phyloP scores from a whole-genome alignment of 2,113 vertebrate species.

The Hypanus sabinus region DNA sequence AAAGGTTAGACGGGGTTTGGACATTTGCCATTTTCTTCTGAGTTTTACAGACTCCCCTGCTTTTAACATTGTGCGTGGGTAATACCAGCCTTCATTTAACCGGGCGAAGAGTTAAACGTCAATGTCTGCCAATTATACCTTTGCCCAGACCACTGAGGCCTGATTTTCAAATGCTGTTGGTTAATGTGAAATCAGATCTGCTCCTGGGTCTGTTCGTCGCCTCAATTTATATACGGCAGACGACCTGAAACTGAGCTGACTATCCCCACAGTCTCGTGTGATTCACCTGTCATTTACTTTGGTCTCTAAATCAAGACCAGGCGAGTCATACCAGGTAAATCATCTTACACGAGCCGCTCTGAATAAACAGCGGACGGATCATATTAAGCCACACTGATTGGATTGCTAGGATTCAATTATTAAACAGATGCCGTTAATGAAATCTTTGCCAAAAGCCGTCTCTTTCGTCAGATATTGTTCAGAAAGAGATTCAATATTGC shows the following conservation, averaged over 20 bases:
- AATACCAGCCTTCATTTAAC: too few species aligned
- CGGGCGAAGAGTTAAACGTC: background rate
- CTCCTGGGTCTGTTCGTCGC: background rate
- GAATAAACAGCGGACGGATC: slow-evolving; percentile 47
- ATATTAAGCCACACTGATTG: slow-evolving; percentile 48
- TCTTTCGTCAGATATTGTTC: slow-evolving; percentile 39
- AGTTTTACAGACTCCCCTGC: too few species aligned
- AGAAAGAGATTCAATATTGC: slow-evolving; percentile 30
- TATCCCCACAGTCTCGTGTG: slow-evolving; percentile 39
- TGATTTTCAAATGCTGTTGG: background rate
- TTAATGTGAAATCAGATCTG: background rate
- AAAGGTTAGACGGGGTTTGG: background rate
- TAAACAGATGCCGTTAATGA: slow-evolving; percentile 46
- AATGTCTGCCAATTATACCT: background rate
- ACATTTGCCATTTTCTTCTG: background rate
- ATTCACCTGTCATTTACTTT: slow-evolving; percentile 44
- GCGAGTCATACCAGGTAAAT: slow-evolving; percentile 41
- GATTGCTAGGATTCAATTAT: slow-evolving; percentile 49
- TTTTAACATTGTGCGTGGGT: background rate
- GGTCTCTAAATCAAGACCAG: slow-evolving; percentile 46
- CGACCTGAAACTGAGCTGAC: slow-evolving; percentile 41
- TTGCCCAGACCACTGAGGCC: too few species aligned
- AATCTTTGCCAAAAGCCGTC: slow-evolving; percentile 40
- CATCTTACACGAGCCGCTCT: slow-evolving; percentile 44
- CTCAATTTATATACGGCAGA: background rate